Percentiles rank a stretch among this genome's conserved stretches.
Evolutionary conservation across 2,113 vertebrate genomes (phyloP).

Genomic region (Poicephalus meyeri): DNA sequence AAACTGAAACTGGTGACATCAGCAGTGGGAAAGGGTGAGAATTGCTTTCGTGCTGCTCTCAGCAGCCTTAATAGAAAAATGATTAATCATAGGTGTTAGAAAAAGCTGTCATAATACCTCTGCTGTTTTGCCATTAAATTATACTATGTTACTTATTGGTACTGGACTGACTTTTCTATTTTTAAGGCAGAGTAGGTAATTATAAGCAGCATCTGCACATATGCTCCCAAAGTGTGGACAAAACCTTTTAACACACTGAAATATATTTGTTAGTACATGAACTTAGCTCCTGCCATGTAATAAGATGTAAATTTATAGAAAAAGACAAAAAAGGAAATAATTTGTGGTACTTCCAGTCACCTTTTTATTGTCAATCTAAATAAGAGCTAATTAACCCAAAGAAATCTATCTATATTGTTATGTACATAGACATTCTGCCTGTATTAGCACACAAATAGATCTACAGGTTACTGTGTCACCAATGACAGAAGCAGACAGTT

Average conservation of each 20-base stretch:
- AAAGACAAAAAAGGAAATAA: neutral
- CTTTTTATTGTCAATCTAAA: neutral
- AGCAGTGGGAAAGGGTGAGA: constrained; percentile 15
- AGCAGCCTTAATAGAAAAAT: constrained; percentile 19
- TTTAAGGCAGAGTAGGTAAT: constrained; percentile 19
- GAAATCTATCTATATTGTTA: neutral
- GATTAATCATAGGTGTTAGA: constrained; percentile 5
- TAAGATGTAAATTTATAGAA: neutral
- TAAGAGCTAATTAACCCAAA: neutral
- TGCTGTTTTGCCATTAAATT: neutral
- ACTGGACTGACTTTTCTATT: constrained; percentile 20
- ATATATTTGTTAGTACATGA: neutral
- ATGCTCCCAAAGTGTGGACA: neutral
- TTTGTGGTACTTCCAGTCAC: neutral
- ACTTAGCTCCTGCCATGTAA: neutral
- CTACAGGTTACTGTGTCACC: neutral
- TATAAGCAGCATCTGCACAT: neutral
- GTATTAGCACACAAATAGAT: neutral
- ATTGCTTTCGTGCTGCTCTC: constrained; percentile 17
- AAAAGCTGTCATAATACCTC: neutral
- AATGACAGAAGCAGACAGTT: neutral
- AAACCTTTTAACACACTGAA: constrained; percentile 37
- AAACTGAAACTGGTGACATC: constrained; percentile 49
- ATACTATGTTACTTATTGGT: neutral
- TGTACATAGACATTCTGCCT: neutral